phyloP scores from a whole-genome alignment of 2,888 invertebrate genomes.

The Thalpophila matura region DNA sequence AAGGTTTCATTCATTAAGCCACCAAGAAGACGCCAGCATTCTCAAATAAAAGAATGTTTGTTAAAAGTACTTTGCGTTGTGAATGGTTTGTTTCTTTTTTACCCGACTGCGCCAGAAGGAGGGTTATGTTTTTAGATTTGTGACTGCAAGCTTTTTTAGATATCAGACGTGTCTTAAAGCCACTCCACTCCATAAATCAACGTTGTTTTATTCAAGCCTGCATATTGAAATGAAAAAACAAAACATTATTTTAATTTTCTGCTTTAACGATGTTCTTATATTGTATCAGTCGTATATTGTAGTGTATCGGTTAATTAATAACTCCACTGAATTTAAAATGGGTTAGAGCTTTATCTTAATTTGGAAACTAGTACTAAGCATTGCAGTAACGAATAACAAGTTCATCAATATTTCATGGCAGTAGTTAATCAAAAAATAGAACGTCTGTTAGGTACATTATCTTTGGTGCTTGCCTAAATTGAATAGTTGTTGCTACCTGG shows the following conservation, averaged over 20 bases:
- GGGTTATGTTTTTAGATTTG: too few relatives aligned
- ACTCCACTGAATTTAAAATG: constrained; percentile 4
- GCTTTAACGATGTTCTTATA: neutral
- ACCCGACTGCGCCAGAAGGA: too few relatives aligned
- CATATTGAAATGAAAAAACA: too few relatives aligned
- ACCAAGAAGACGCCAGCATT: too few relatives aligned
- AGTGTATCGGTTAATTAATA: constrained; percentile 3
- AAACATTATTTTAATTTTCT: neutral
- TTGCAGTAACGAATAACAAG: constrained; percentile 10
- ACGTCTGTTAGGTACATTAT: constrained; percentile 36
- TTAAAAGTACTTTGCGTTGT: too few relatives aligned
- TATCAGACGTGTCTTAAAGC: too few relatives aligned
- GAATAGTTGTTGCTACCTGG: constrained; percentile 60
- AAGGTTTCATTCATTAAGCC: too few relatives aligned
- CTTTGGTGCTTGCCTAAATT: constrained; percentile 55
- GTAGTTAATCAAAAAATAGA: constrained; percentile 14
- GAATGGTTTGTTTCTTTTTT: too few relatives aligned
- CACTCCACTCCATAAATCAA: too few relatives aligned
- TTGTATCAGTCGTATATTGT: neutral
- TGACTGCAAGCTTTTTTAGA: too few relatives aligned
- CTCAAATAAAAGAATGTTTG: too few relatives aligned
- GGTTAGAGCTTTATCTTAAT: constrained; percentile 10
- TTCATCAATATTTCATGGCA: constrained; percentile 43
- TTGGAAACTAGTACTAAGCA: constrained; percentile 19
- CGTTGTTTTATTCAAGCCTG: too few relatives aligned